phyloP scores from a whole-genome alignment of 2,888 invertebrate species.

The Eupithecia pulchellata region DNA sequence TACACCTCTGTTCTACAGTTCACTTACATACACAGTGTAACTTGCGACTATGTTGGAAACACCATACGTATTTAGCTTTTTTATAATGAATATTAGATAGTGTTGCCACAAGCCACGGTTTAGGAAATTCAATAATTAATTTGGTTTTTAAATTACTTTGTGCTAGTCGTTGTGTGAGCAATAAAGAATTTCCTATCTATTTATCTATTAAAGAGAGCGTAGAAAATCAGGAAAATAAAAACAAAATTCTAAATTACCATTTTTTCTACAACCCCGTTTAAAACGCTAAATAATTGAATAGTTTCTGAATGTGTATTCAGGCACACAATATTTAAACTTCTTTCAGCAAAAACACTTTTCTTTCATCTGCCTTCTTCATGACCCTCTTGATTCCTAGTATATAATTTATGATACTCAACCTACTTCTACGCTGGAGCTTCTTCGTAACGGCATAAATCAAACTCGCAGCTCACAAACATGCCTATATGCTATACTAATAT shows the following conservation, averaged over 20 bases:
- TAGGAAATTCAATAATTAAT: too few relatives aligned
- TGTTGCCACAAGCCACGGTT: neutral
- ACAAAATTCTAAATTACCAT: neutral
- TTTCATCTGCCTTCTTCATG: neutral
- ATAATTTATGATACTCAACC: neutral
- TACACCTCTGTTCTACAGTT: neutral
- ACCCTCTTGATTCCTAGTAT: neutral
- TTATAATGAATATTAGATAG: neutral
- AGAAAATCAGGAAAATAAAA: neutral
- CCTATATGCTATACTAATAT: neutral
- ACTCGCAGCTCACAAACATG: neutral
- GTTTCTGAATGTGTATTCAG: neutral
- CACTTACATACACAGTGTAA: constrained; percentile 5
- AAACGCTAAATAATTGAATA: neutral
- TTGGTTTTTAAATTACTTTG: too few relatives aligned
- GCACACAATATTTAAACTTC: neutral
- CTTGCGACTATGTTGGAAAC: neutral
- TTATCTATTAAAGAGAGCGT: too few relatives aligned
- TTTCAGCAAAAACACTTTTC: neutral
- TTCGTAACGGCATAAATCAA: neutral
- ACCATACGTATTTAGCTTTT: neutral
- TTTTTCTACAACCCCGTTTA: too few relatives aligned
- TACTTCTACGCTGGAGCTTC: neutral
- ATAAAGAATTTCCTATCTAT: too few relatives aligned
- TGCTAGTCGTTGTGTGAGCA: too few relatives aligned